A percentile compares a stretch with the other conserved stretches of the same genome.
Evolutionary conservation across 1,140 invertebrate species (phyloP).

Genomic region (Drosophila nigrodunni): DNA sequence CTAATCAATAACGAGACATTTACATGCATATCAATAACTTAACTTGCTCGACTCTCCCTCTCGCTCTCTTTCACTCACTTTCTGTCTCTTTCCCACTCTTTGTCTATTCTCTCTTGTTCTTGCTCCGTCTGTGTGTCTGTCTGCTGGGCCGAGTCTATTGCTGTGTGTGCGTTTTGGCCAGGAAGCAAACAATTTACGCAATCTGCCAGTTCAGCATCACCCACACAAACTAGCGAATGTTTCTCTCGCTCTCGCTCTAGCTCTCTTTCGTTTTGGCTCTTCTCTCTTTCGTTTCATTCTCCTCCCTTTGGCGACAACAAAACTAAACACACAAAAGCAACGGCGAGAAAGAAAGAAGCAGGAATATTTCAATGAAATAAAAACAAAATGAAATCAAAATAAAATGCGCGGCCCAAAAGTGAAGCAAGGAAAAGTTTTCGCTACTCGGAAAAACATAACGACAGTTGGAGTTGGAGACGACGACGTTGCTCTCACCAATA

Average conservation of each 20-base stretch:
- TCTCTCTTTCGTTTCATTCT: background rate
- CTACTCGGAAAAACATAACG: conserved; percentile 15
- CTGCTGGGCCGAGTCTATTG: conserved; percentile 31
- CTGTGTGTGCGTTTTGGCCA: conserved; percentile 52
- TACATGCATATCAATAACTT: conserved; percentile 28
- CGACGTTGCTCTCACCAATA: conserved; percentile 40
- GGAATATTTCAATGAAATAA: conserved; percentile 44
- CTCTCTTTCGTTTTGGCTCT: background rate
- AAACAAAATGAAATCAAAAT: conserved; percentile 77
- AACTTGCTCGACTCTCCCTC: conserved; percentile 1
- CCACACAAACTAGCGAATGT: conserved; percentile 16
- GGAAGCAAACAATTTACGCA: conserved; percentile 79
- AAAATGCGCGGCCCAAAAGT: conserved; percentile 66
- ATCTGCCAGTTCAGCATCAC: conserved; percentile 65
- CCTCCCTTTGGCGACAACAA: conserved; percentile 5
- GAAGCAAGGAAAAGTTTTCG: conserved; percentile 65
- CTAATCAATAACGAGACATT: conserved; percentile 37
- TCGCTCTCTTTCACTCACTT: background rate
- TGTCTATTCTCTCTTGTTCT: conserved; percentile 5
- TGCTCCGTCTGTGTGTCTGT: background rate
- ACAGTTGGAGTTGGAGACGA: conserved; percentile 9
- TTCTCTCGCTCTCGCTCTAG: background rate
- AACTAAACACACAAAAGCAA: conserved; percentile 31
- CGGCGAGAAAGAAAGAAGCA: conserved; percentile 20
- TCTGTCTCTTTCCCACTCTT: background rate